These are phyloP conservation scores for Oryzias curvinotus DNA, from an alignment of 2,113 vertebrate genomes.

Conservation along the genomic window DNA sequence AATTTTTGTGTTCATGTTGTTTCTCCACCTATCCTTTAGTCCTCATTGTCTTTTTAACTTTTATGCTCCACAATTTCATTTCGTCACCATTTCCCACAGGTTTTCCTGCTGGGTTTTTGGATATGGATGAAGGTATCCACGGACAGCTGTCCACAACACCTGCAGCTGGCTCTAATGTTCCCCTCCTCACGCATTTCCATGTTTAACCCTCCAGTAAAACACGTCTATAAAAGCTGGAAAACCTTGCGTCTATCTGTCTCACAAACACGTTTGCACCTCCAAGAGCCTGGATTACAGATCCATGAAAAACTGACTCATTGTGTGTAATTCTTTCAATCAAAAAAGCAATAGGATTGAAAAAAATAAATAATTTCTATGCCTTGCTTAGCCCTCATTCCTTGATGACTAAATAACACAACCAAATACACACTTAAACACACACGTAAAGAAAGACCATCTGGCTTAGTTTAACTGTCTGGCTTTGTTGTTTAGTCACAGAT, in stretches of 20 bases:
- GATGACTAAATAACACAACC: conserved; percentile 7
- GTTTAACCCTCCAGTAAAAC: conserved; percentile 53
- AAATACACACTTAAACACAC: conserved; percentile 13
- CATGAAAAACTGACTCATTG: conserved; percentile 22
- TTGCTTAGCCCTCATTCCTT: conserved; percentile 1
- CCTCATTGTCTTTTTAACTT: neutral
- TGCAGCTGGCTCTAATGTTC: conserved; percentile 35
- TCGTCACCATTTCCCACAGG: conserved; percentile 31
- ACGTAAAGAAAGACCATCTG: conserved; percentile 54
- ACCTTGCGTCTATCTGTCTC: conserved; percentile 10
- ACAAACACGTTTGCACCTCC: conserved; percentile 21
- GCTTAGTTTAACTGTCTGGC: conserved; percentile 45
- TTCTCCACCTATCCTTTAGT: too few species aligned
- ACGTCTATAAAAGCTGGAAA: conserved; percentile 46
- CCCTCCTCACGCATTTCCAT: conserved; percentile 14
- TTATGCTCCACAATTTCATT: conserved; percentile 10
- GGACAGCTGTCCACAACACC: conserved; percentile 65
- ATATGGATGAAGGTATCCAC: conserved; percentile 32
- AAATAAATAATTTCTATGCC: neutral
- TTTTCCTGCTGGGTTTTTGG: conserved; percentile 20
- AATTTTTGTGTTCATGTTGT: too few species aligned
- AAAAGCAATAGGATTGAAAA: neutral
- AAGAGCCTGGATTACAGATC: conserved; percentile 27
- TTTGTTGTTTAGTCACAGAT: conserved; percentile 51
- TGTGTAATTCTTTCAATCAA: too few species aligned